phyloP scores from a whole-genome alignment of 2,113 vertebrate species.

The Eulemur rufifrons region DNA sequence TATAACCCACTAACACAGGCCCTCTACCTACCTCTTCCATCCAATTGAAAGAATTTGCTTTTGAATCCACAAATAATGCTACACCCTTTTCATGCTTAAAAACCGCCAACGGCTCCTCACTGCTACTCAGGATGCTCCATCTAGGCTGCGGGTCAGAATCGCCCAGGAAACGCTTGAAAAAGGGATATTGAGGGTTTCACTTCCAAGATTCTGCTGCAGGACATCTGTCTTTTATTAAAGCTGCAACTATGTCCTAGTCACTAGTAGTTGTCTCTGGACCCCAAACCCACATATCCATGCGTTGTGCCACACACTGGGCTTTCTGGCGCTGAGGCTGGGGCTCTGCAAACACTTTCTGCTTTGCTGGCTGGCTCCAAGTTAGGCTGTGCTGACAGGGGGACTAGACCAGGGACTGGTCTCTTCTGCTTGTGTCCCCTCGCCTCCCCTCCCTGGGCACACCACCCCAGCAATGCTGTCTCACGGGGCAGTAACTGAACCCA shows the following conservation, averaged over 20 bases:
- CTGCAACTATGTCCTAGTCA: background rate
- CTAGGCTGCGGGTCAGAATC: background rate
- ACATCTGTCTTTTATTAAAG: background rate
- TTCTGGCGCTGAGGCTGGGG: background rate
- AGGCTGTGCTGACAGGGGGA: no score
- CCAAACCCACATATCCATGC: background rate
- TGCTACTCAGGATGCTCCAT: no score
- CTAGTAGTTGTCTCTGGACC: no score
- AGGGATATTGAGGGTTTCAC: background rate
- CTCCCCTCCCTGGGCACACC: background rate
- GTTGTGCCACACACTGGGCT: no score
- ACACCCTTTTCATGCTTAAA: background rate
- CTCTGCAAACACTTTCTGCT: background rate
- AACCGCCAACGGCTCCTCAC: background rate
- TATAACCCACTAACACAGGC: background rate
- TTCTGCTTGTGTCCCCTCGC: background rate
- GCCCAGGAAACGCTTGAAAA: background rate
- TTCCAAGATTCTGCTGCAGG: background rate
- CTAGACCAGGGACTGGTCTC: background rate
- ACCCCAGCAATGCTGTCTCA: background rate
- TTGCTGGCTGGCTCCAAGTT: background rate
- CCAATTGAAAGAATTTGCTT: background rate
- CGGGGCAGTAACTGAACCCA: background rate
- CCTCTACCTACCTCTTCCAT: background rate
- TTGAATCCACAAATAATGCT: background rate